phyloP scores from a whole-genome alignment of 2,113 vertebrate genomes.

The Podarcis cretensis region DNA sequence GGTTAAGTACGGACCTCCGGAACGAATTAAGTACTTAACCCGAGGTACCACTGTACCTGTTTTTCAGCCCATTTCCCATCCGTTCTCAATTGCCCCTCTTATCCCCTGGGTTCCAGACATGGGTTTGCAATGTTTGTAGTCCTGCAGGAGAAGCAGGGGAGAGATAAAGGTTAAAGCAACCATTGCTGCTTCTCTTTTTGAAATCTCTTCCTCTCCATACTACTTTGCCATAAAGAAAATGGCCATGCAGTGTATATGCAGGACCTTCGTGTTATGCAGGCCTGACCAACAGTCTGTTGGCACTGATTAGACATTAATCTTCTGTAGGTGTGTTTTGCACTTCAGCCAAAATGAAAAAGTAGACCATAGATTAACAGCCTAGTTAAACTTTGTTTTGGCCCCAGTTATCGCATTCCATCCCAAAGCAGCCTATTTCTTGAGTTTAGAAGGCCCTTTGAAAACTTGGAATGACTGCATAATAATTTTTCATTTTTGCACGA shows the following conservation, averaged over 20 bases:
- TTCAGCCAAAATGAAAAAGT: constrained; percentile 51
- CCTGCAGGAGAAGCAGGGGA: not conserved
- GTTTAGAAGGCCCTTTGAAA: constrained; percentile 47
- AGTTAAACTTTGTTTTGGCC: constrained; percentile 66
- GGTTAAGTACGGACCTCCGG: too few species aligned
- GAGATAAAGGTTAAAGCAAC: not conserved
- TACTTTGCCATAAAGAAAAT: not conserved
- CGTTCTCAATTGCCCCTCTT: not conserved
- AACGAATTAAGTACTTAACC: too few species aligned
- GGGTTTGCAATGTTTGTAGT: not conserved
- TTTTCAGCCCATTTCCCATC: not conserved
- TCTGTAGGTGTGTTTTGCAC: constrained; percentile 44
- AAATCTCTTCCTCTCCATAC: not conserved
- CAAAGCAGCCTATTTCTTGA: constrained; percentile 58
- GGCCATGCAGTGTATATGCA: not conserved
- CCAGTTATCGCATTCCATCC: constrained; percentile 48
- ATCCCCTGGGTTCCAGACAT: not conserved
- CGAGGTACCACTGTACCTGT: too few species aligned
- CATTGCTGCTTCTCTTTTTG: not conserved
- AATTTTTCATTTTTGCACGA: constrained; percentile 29
- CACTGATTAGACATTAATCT: constrained; percentile 68
- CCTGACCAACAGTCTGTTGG: constrained; percentile 10
- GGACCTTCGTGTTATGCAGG: not conserved
- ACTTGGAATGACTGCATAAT: constrained; percentile 41
- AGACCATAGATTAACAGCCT: constrained; percentile 60